phyloP scores from a whole-genome alignment of 2,888 invertebrate genomes.

The Peribatodes rhomboidaria region DNA sequence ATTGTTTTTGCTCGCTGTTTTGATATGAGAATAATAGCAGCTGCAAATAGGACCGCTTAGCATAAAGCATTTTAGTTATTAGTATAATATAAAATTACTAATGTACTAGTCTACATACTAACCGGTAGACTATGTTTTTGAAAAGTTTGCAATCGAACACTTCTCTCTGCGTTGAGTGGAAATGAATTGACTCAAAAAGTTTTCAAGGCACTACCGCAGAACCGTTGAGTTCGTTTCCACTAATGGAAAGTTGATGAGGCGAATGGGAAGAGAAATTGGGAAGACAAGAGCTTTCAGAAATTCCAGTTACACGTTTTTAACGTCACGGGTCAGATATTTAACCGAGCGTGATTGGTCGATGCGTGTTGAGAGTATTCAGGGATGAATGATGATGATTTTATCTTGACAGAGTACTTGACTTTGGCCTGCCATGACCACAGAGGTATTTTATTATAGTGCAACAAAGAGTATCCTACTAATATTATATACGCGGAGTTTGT shows the following conservation, averaged over 20 bases:
- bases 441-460: too few relatives aligned
- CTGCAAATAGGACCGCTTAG: too few relatives aligned
- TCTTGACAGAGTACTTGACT: neutral
- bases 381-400: neutral
- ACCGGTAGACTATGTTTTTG: slow-evolving; percentile 23
- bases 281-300: slow-evolving; percentile 16
- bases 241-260: slow-evolving; percentile 37
- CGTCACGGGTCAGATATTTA: neutral
- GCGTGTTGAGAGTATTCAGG: neutral
- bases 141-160: slow-evolving; percentile 32
- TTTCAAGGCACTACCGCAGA: slow-evolving; percentile 27
- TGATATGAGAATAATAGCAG: too few relatives aligned
- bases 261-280: slow-evolving; percentile 18
- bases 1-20: too few relatives aligned
- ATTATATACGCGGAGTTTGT: too few relatives aligned
- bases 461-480: too few relatives aligned
- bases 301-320: neutral
- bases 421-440: neutral
- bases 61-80: too few relatives aligned
- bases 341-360: slow-evolving; percentile 5
- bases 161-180: slow-evolving; percentile 22
- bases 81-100: neutral
- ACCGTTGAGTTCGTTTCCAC: slow-evolving; percentile 25
- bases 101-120: neutral
- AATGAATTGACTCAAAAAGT: slow-evolving; percentile 39